Conservation (phyloP, 2,888 invertebrate species). For the Lasius platythorax region DNA sequence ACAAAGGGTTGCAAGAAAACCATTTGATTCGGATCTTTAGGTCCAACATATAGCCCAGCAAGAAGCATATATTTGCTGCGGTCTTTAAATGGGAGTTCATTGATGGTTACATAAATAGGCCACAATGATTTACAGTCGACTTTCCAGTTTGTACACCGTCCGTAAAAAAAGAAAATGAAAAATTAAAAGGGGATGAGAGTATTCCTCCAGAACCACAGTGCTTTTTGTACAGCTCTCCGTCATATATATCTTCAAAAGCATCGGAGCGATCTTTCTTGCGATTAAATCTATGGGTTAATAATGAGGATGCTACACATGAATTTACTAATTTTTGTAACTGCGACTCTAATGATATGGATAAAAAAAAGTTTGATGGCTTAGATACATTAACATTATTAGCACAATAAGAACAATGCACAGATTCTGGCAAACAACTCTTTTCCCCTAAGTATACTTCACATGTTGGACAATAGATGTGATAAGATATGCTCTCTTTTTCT, state of each 20-base stretch:
- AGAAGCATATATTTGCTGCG: slow-evolving; percentile 30
- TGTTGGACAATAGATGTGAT: slow-evolving; percentile 47
- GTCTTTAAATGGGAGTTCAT: slow-evolving; percentile 42
- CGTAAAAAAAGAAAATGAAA: slow-evolving; percentile 37
- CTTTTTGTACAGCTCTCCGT: slow-evolving; percentile 28
- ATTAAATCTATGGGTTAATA: slow-evolving; percentile 28
- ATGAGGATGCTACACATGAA: slow-evolving; percentile 39
- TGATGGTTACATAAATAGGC: slow-evolving; percentile 49
- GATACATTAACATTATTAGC: slow-evolving; percentile 19
- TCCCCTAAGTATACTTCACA: slow-evolving; percentile 38
- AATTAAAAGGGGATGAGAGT: slow-evolving; percentile 35
- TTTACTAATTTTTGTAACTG: slow-evolving; percentile 33
- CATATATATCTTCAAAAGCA: slow-evolving; percentile 42
- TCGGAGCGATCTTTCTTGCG: slow-evolving; percentile 28
- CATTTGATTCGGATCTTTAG: slow-evolving; percentile 39
- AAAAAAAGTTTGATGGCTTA: slow-evolving; percentile 30
- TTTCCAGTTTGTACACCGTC: slow-evolving; percentile 32
- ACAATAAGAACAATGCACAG: slow-evolving; percentile 25
- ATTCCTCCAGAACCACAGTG: slow-evolving; percentile 28
- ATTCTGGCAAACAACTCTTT: slow-evolving; percentile 5
- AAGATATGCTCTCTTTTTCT: slow-evolving; percentile 36
- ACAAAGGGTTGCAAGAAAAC: slow-evolving; percentile 40
- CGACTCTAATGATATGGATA: slow-evolving; percentile 22
- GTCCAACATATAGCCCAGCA: slow-evolving; percentile 38
- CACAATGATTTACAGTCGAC: slow-evolving; percentile 30